These are phyloP conservation scores for Gallinago jamesoni DNA, from an alignment of 2,113 vertebrate species.

Conservation along the genomic window DNA sequence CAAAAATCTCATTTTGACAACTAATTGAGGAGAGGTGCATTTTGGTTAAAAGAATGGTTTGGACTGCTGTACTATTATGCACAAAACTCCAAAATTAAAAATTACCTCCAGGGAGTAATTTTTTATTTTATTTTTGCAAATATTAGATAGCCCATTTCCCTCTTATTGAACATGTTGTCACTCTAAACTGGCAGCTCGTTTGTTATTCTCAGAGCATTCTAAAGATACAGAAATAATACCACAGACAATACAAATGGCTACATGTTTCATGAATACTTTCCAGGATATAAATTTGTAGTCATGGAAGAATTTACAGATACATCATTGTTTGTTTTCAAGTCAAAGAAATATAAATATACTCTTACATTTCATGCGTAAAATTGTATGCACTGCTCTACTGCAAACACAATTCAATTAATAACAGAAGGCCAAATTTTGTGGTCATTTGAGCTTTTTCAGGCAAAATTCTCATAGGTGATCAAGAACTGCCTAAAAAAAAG, in stretches of 20 bases:
- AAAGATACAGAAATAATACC: conserved; percentile 48
- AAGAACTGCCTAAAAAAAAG: not conserved
- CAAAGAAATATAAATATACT: conserved; percentile 14
- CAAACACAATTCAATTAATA: conserved; percentile 31
- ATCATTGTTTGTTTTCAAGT: conserved; percentile 38
- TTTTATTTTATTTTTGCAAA: conserved; percentile 56
- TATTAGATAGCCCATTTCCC: conserved; percentile 63
- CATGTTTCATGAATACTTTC: not conserved
- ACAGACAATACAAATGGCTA: conserved; percentile 32
- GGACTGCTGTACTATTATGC: conserved; percentile 25
- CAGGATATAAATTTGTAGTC: conserved; percentile 40
- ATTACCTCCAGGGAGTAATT: conserved; percentile 59
- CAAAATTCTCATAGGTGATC: not conserved
- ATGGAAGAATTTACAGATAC: conserved; percentile 40
- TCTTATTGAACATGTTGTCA: conserved; percentile 65
- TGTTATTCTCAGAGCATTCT: conserved; percentile 61
- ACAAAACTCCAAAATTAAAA: conserved; percentile 66
- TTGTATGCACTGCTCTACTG: not conserved
- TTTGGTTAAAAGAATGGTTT: conserved; percentile 30
- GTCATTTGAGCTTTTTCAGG: not conserved
- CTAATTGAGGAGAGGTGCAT: conserved; percentile 20
- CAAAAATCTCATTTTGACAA: conserved; percentile 31
- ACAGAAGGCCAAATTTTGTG: not conserved
- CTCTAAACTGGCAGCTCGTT: conserved; percentile 60
- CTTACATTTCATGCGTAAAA: conserved; percentile 20